phyloP scores from a whole-genome alignment of 2,797 vertebrate species.

The Harpagifer antarcticus region DNA sequence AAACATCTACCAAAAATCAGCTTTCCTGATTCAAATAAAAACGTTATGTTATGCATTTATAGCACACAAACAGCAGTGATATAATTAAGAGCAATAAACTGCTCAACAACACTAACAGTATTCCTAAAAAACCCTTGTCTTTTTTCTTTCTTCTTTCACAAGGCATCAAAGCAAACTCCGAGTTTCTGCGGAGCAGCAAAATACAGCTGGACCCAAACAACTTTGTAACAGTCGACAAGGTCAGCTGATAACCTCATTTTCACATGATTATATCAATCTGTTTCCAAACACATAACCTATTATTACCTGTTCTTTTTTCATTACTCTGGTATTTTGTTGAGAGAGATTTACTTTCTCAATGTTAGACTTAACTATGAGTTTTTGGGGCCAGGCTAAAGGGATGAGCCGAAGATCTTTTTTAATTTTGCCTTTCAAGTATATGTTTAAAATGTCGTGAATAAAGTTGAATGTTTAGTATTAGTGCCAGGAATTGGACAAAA shows the following conservation, averaged over 20 bases:
- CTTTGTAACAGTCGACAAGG: slow-evolving; percentile 87
- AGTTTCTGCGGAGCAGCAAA: slow-evolving; percentile 81
- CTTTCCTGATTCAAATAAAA: too few relatives aligned
- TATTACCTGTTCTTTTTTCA: not conserved
- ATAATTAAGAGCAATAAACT: not conserved
- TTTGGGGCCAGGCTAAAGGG: too few relatives aligned
- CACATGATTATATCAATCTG: not conserved
- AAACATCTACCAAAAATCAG: not conserved
- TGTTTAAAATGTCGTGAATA: too few relatives aligned
- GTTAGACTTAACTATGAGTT: not conserved
- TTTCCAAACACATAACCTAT: not conserved
- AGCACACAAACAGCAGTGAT: not conserved
- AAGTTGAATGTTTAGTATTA: too few relatives aligned
- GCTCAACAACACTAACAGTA: not conserved
- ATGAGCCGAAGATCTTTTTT: too few relatives aligned
- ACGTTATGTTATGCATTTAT: too few relatives aligned
- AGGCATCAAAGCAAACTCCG: slow-evolving; percentile 81
- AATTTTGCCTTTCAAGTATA: too few relatives aligned
- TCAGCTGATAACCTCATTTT: slow-evolving; percentile 52
- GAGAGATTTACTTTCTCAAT: not conserved
- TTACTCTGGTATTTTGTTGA: not conserved
- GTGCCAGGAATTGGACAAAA: too few relatives aligned
- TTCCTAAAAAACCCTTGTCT: not conserved
- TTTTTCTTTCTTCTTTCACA: slow-evolving; percentile 5
- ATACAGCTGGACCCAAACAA: slow-evolving; percentile 81